Evolutionary conservation across 2,113 vertebrate species (phyloP).

Genomic region (Otus sunia): DNA sequence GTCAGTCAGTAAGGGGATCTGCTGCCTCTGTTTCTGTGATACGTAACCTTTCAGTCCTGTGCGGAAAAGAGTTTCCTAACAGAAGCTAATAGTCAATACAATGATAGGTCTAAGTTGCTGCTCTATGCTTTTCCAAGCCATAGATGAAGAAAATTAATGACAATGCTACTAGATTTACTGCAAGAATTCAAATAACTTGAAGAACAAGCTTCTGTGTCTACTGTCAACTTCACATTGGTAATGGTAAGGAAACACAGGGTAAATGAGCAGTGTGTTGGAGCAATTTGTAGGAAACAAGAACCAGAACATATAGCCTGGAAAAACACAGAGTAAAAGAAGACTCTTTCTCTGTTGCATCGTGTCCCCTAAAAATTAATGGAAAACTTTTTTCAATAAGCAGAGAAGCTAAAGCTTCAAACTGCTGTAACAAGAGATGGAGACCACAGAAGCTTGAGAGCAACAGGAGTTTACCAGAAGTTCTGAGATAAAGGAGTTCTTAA

Average conservation of each 20-base stretch:
- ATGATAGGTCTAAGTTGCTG: neutral
- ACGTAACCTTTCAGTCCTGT: neutral
- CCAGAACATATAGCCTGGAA: neutral
- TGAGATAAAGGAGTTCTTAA: neutral
- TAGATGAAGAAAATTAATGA: neutral
- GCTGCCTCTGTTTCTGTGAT: neutral
- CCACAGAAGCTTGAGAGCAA: neutral
- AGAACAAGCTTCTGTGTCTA: neutral
- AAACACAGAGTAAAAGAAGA: neutral
- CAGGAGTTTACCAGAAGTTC: neutral
- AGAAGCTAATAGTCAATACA: neutral
- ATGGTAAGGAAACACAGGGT: neutral
- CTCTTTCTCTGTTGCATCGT: neutral
- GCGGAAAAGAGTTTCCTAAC: neutral
- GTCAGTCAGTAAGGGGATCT: neutral
- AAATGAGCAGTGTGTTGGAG: neutral
- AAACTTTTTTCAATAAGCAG: neutral
- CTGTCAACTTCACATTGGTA: neutral
- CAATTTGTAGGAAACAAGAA: conserved; percentile 1
- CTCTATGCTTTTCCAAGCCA: neutral
- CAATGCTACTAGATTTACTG: neutral
- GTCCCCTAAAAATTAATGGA: neutral
- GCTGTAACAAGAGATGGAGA: neutral
- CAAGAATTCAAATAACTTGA: neutral
- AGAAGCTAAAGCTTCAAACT: neutral